A percentile compares a stretch with the other conserved stretches of the same genome.
Evolutionary conservation across 2,888 invertebrate species (phyloP).

Genomic region (Polymixis lichenea): DNA sequence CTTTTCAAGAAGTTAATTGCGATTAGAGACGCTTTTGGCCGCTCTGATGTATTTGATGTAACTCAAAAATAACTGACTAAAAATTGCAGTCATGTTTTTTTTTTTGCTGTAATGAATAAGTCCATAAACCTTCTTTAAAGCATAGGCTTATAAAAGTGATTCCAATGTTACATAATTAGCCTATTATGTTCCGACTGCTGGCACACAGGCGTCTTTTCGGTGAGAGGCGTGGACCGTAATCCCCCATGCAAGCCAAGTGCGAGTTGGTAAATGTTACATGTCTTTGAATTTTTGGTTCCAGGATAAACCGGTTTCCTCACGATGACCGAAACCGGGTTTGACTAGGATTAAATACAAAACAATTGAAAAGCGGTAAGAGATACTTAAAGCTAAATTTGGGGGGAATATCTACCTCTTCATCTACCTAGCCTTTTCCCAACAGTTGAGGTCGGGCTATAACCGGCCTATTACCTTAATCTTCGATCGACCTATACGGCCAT

Average conservation of each 20-base stretch:
- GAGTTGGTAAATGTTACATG: too few species aligned
- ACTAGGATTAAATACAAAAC: too few species aligned
- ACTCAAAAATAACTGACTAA: constrained; percentile 8
- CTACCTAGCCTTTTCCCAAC: neutral
- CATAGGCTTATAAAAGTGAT: neutral
- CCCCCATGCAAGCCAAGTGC: too few species aligned
- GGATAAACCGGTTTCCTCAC: too few species aligned
- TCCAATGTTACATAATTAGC: too few species aligned
- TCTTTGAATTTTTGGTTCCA: too few species aligned
- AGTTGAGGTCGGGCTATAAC: neutral
- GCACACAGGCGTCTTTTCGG: too few species aligned
- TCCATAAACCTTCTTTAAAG: neutral
- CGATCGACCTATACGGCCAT: neutral
- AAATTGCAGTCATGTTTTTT: constrained; percentile 1
- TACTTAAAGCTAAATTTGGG: too few species aligned
- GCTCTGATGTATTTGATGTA: neutral
- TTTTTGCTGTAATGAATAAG: neutral
- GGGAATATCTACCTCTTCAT: too few species aligned
- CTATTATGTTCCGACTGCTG: too few species aligned
- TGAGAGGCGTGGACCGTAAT: too few species aligned
- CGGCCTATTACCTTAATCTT: neutral
- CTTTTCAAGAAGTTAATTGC: constrained; percentile 15
- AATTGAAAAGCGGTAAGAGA: too few species aligned
- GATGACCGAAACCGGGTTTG: neutral
- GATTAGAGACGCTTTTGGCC: constrained; percentile 12